Base-by-base conservation (phyloP, 2,888 invertebrate species). In the Apoda limacodes region DNA sequence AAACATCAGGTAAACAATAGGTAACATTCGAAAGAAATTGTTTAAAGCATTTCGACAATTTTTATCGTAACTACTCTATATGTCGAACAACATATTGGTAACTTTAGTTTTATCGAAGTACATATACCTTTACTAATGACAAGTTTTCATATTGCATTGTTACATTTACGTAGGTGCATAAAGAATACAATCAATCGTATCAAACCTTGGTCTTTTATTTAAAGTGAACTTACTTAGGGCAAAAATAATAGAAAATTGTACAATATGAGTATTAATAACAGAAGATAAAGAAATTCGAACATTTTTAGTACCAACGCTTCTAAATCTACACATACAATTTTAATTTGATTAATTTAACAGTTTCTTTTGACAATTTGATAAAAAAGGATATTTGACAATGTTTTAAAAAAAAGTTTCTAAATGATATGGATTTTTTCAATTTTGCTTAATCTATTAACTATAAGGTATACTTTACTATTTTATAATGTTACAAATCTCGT, bases 41-140 rank as follows among this genome's bases (percentile, higher is more conserved):
- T 61, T 71, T 76, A 76, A 76, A 75, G 75, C 70, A 60, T 62
- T 61, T 62, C 50, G 55, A 65, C 56, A 61, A 59, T 59, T 55
- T 43, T 60, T 53, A 53, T 52, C 56, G 5, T 6, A 54, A 62
- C 61, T 59, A 58, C 43, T 52, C 63, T 66, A 74, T 49, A 60
- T 63, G 71, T 72, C 71, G 71, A 80, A 76, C 74, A 74, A 72
- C 58, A 55, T 55, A 59, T 56, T 80, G 80, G 80, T 80, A 80
- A 80, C 80, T 78, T 69, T 68, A 70, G 72, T 69, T 65, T 52
- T 50, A 52, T 55, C 53, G 54, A 60, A 55, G 46, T 57, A 60
- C 47, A 58, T 45, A 49, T n/a, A n/a, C n/a, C n/a, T n/a, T n/a
- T n/a, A n/a, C n/a, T n/a, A n/a, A n/a, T n/a, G n/a, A n/a, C n/a